A percentile compares a stretch with the other conserved stretches of the same genome.
Evolutionary conservation across 2,888 invertebrate species (phyloP).

Genomic region (Ochropleura leucogaster): DNA sequence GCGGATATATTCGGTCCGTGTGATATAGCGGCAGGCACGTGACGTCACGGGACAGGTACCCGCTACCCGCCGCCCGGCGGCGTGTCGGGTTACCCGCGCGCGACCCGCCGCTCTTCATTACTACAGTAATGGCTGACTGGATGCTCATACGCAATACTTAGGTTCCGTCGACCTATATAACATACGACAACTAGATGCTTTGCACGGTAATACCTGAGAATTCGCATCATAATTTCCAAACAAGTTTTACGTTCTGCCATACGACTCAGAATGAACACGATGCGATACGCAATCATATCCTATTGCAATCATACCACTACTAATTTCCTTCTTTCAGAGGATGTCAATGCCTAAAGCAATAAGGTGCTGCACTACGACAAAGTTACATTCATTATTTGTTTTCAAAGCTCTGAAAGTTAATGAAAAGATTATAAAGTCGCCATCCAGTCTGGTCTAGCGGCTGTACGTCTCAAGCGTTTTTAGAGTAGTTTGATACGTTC

Average conservation of each 20-base stretch:
- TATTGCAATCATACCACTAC: no score
- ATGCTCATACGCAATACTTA: conserved; percentile 1
- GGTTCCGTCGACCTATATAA: not conserved
- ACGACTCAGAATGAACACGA: no score
- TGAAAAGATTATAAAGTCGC: not conserved
- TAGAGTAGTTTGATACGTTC: not conserved
- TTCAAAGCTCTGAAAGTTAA: not conserved
- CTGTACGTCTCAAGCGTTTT: conserved; percentile 1
- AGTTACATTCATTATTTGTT: not conserved
- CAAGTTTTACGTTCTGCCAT: no score
- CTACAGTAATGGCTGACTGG: conserved; percentile 9
- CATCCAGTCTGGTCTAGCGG: not conserved
- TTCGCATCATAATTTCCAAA: no score
- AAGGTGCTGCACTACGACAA: no score
- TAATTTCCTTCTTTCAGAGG: not conserved
- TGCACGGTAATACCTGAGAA: not conserved
- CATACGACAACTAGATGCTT: not conserved
- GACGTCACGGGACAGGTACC: conserved; percentile 38
- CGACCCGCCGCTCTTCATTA: conserved; percentile 11
- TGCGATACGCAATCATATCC: no score
- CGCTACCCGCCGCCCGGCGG: not conserved
- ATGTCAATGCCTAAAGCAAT: not conserved
- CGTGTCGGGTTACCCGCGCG: conserved; percentile 17
- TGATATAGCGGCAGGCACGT: conserved; percentile 8
- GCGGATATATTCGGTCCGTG: conserved; percentile 24